phyloP scores from a whole-genome alignment of 2,113 vertebrate species.

The Chunga burmeisteri region DNA sequence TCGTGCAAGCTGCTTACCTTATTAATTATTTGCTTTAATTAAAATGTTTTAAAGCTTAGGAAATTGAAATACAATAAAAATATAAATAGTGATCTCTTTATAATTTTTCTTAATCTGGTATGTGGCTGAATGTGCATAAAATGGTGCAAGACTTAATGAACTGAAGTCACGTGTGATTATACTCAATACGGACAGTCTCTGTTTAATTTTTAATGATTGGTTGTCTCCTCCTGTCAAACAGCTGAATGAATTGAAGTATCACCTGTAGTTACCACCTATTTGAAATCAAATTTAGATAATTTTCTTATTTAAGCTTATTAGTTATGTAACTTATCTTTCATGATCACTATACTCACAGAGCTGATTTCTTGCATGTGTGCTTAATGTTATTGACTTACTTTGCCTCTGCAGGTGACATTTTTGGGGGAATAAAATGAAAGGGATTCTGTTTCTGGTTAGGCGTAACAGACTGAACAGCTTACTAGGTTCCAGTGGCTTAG shows the following conservation, averaged over 20 bases:
- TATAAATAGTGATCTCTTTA: neutral
- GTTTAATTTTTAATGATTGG: constrained; percentile 11
- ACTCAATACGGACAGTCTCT: neutral
- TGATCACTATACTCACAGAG: neutral
- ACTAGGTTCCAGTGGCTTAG: neutral
- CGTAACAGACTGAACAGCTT: neutral
- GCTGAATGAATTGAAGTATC: neutral
- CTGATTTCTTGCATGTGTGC: neutral
- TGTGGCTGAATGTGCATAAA: neutral
- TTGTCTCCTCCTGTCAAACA: neutral
- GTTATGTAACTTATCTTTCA: neutral
- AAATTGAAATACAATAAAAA: neutral
- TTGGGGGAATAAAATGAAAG: neutral
- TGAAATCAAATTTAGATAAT: neutral
- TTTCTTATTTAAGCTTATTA: neutral
- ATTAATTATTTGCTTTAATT: constrained; percentile 13
- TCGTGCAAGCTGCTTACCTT: neutral
- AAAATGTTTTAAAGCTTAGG: neutral
- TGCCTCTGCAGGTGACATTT: neutral
- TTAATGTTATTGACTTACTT: neutral
- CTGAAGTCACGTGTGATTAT: neutral
- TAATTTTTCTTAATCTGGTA: neutral
- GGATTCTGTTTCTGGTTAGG: neutral
- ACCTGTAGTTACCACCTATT: neutral
- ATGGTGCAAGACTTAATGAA: neutral